Evolutionary conservation across 2,888 invertebrate genomes (phyloP), one percentile per base, ranked within the genome.

Genomic region (Smittia sp.): DNA sequence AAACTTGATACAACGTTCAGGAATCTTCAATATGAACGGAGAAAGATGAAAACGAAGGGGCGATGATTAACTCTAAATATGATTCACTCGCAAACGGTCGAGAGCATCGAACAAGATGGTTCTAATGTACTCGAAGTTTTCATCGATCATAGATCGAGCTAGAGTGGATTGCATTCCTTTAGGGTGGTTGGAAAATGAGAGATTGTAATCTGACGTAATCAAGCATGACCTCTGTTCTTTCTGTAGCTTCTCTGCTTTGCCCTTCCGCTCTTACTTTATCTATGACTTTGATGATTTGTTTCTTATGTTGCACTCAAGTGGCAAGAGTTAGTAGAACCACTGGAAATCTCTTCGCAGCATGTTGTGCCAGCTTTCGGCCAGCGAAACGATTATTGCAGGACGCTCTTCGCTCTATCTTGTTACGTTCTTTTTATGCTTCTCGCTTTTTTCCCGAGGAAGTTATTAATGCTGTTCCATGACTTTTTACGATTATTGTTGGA

Each of bases 401-500:
- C n/a, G 6, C 46, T n/a, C 13, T 46, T 46, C 46, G 2, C 15
- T 15, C 46, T 46, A 46, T 46, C 46, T 46, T 46, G 46, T 46
- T n/a, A 46, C 46, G n/a, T n/a, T 46, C n/a, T n/a, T 32, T 46
- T 46, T 46, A 46, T 46, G 46, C 46, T 46, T 11, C n/a, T 2
- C 46, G 46, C 46, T 46, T 46, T 46, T 32, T 46, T 46, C 46
- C 46, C 46, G 46, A 46, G 46, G 46, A 46, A 46, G 46, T 46
- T 46, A 46, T 46, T 46, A 46, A 46, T 46, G 46, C 46, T 46
- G 46, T 46, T 24, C 27, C 68, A 68, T 68, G 25, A 68, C 41
- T 68, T 68, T 68, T 68, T 46, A 68, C 24, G 68, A 41, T 41
- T 68, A 68, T 68, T 18, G 46, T 24, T 2, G 11, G 27, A 20